A percentile compares a stretch with the other conserved stretches of the same genome.
Evolutionary conservation across 2,888 invertebrate genomes (phyloP).

Genomic region (Apodemia zela): DNA sequence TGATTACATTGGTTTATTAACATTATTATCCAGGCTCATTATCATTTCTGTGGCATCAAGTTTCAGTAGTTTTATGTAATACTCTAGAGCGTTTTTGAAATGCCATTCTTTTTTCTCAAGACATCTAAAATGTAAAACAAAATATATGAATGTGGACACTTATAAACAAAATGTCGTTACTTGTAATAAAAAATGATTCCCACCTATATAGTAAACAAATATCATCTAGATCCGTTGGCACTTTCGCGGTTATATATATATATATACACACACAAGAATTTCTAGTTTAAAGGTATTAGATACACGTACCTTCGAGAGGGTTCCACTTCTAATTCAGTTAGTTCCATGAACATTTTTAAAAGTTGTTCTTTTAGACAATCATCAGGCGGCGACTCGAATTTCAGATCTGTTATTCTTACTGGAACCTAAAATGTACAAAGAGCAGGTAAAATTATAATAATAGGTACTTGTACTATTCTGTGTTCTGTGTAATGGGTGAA

Average conservation of each 20-base stretch:
- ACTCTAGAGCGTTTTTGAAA: conserved; percentile 60
- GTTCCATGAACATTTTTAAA: conserved; percentile 51
- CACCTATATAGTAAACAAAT: too few relatives aligned
- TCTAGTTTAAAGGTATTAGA: too few relatives aligned
- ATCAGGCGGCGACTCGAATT: conserved; percentile 53
- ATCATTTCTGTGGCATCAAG: conserved; percentile 44
- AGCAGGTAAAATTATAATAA: neutral
- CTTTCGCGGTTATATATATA: too few relatives aligned
- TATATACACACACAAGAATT: too few relatives aligned
- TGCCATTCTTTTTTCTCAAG: conserved; percentile 84
- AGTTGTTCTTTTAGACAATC: conserved; percentile 50
- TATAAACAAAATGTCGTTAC: neutral
- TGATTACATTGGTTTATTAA: neutral
- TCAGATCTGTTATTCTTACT: conserved; percentile 44
- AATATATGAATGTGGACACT: conserved; percentile 2
- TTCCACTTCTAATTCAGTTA: conserved; percentile 49
- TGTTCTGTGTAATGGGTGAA: too few relatives aligned
- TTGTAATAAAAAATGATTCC: too few relatives aligned
- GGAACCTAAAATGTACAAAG: conserved; percentile 43
- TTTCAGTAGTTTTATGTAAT: conserved; percentile 52
- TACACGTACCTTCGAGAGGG: conserved; percentile 48
- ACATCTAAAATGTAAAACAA: conserved; percentile 70
- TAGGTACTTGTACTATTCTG: too few relatives aligned
- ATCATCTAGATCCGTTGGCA: too few relatives aligned
- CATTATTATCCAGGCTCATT: conserved; percentile 24